A percentile compares a stretch with the other conserved stretches of the same genome.
phyloP scores from a whole-genome alignment of 2,797 vertebrate species.

The Cyclopterus lumpus region DNA sequence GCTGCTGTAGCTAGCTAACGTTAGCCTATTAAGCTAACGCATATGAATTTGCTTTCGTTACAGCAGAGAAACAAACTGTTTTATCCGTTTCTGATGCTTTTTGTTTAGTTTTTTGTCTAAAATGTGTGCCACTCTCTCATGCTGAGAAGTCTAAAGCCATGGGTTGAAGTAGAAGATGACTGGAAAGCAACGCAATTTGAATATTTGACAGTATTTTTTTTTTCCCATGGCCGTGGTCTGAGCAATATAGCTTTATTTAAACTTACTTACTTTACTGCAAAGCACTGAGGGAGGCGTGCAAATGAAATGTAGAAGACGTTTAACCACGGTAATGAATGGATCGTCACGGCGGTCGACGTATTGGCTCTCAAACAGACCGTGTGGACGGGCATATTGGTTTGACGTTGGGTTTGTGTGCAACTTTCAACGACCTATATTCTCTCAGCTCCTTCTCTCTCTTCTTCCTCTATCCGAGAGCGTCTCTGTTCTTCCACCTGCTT shows the following conservation, averaged over 20 bases:
- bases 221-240: not conserved
- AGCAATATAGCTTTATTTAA: not conserved
- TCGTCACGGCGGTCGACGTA: not conserved
- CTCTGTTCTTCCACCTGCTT: not conserved
- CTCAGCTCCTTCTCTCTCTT: conserved; percentile 15
- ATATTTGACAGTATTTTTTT: not conserved
- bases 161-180: not conserved
- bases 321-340: not conserved
- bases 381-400: not conserved
- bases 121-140: too few species aligned
- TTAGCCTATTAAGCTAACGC: not conserved
- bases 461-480: conserved; percentile 10
- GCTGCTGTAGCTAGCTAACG: not conserved
- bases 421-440: conserved; percentile 25
- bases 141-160: not conserved
- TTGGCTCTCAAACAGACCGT: not conserved
- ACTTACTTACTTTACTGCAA: not conserved
- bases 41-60: not conserved
- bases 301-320: not conserved
- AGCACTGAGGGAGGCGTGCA: not conserved
- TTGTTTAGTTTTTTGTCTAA: not conserved
- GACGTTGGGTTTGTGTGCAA: not conserved
- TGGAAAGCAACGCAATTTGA: not conserved
- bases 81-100: too few species aligned
- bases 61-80: too few species aligned